phyloP scores from a whole-genome alignment of 2,888 invertebrate genomes.

The Germaria angustata region DNA sequence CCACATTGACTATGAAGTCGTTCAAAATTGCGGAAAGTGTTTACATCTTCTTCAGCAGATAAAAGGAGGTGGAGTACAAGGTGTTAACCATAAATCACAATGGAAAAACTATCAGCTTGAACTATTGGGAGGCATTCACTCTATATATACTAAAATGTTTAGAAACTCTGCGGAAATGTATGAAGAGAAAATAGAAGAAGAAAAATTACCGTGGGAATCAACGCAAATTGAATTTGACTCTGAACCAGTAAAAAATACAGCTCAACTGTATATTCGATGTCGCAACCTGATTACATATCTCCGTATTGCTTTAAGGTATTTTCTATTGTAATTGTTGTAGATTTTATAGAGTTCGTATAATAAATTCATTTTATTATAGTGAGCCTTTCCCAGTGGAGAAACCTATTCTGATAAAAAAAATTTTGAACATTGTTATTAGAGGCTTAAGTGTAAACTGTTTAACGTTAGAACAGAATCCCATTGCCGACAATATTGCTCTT shows the following conservation, averaged over 20 bases:
- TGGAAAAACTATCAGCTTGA: conserved; percentile 74
- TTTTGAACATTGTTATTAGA: conserved; percentile 72
- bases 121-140: conserved; percentile 71
- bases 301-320: conserved; percentile 69
- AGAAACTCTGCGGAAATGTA: conserved; percentile 71
- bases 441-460: conserved; percentile 73
- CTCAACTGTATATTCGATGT: conserved; percentile 70
- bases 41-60: conserved; percentile 76
- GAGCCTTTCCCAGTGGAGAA: conserved; percentile 76
- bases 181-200: conserved; percentile 67
- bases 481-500: conserved; percentile 73
- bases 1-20: conserved; percentile 66
- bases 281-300: conserved; percentile 71
- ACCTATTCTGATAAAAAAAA: conserved; percentile 70
- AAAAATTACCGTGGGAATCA: conserved; percentile 57
- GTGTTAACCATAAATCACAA: conserved; percentile 71
- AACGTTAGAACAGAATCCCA: conserved; percentile 71
- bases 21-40: conserved; percentile 72
- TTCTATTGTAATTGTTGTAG: background rate
- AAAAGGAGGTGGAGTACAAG: conserved; percentile 73
- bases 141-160: conserved; percentile 70
- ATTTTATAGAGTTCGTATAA: background rate
- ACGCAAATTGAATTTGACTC: conserved; percentile 65
- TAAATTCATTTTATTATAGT: conserved; percentile 61
- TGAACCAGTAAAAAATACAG: conserved; percentile 71